Percentiles rank a stretch among this genome's conserved stretches.
phyloP scores from a whole-genome alignment of 2,113 vertebrate species.

The Geococcyx californianus region DNA sequence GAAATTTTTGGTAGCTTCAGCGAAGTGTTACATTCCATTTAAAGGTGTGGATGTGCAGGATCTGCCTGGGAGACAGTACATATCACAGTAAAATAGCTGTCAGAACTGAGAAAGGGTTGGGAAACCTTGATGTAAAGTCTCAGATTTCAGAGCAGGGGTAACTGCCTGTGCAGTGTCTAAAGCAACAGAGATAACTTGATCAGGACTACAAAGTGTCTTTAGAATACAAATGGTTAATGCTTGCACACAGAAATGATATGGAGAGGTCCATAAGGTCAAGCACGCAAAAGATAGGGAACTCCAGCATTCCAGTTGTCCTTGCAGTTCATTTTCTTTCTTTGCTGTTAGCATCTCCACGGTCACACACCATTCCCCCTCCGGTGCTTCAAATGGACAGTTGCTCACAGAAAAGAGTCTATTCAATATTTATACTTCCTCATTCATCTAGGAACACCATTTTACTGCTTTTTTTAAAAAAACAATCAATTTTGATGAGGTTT shows the following conservation, averaged over 20 bases:
- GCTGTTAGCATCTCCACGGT: not conserved
- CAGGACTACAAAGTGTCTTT: not conserved
- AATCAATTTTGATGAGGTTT: not conserved
- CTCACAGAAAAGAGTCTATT: not conserved
- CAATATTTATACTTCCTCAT: not conserved
- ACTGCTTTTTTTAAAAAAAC: not conserved
- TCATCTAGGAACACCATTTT: not conserved
- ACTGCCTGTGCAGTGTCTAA: not conserved
- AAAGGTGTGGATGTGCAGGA: constrained; percentile 17
- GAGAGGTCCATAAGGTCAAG: not conserved
- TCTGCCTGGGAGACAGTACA: not conserved
- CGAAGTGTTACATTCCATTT: constrained; percentile 3
- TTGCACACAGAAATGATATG: not conserved
- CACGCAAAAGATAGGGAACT: constrained; percentile 6
- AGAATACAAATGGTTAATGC: not conserved
- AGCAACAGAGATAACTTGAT: not conserved
- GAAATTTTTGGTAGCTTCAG: not conserved
- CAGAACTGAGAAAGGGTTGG: not conserved
- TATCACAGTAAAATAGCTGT: not conserved
- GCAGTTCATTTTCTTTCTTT: not conserved
- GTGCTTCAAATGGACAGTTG: not conserved
- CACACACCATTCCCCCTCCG: not conserved
- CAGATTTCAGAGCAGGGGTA: not conserved
- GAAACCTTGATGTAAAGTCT: not conserved
- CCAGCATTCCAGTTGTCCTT: not conserved